Percentiles rank a stretch among this genome's conserved stretches.
Evolutionary conservation across 2,888 invertebrate genomes (phyloP).

Genomic region (Papilio gigon): DNA sequence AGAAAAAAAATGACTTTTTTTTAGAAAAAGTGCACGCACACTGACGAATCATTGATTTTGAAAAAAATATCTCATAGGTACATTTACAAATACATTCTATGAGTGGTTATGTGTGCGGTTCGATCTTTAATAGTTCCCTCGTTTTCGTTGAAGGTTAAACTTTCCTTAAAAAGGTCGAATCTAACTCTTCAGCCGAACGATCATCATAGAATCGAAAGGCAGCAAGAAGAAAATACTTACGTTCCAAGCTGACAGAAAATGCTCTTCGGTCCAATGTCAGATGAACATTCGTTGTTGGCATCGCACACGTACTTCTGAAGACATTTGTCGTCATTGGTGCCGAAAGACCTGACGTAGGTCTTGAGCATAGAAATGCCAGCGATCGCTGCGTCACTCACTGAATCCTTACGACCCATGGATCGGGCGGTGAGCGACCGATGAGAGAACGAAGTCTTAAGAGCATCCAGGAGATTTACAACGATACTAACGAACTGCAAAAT

Average conservation of each 20-base stretch:
- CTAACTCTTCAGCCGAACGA: not conserved
- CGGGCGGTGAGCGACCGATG: constrained; percentile 93
- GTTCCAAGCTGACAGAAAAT: constrained; percentile 96
- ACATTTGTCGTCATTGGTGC: constrained; percentile 90
- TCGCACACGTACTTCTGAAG: constrained; percentile 95
- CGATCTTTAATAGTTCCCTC: not conserved
- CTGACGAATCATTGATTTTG: not conserved
- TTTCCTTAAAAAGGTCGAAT: not conserved
- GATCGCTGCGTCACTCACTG: constrained; percentile 94
- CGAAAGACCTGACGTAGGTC: constrained; percentile 92
- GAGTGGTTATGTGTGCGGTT: too few relatives aligned
- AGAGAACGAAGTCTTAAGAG: constrained; percentile 95
- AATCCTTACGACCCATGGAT: constrained; percentile 92
- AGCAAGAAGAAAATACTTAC: constrained; percentile 82
- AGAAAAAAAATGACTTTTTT: constrained; percentile 38
- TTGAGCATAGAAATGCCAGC: constrained; percentile 95
- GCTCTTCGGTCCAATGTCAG: constrained; percentile 90
- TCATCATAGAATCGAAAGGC: not conserved
- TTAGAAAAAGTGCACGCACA: not conserved
- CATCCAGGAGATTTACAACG: constrained; percentile 94
- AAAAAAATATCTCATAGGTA: too few relatives aligned
- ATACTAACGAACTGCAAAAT: constrained; percentile 92
- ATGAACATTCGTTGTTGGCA: constrained; percentile 92
- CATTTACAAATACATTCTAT: too few relatives aligned
- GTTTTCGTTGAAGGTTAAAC: not conserved